A percentile compares a stretch with the other conserved stretches of the same genome.
Evolutionary conservation across 2,113 vertebrate genomes (phyloP).

Genomic region (Corvus cornix): DNA sequence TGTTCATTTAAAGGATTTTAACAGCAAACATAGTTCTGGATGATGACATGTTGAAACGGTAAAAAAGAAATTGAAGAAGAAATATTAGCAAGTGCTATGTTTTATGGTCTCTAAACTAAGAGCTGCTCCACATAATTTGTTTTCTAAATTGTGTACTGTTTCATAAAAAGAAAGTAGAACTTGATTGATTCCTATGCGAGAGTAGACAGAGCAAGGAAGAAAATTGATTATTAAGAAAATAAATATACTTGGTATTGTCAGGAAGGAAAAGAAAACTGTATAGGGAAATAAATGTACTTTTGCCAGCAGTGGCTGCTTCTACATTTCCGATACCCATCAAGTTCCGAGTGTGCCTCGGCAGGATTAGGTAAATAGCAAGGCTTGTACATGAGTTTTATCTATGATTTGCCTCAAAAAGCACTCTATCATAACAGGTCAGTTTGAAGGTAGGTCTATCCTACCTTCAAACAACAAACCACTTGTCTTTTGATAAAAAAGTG

Average conservation of each 20-base stretch:
- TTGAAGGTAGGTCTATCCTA: background rate
- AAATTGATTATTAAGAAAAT: background rate
- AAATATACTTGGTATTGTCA: background rate
- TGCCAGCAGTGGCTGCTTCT: background rate
- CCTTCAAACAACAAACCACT: background rate
- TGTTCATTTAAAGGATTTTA: background rate
- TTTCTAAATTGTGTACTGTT: background rate
- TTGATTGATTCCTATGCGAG: background rate
- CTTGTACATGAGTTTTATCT: background rate
- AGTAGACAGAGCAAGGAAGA: background rate
- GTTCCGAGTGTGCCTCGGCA: background rate
- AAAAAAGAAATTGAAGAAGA: background rate
- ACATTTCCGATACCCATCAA: background rate
- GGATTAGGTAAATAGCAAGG: background rate
- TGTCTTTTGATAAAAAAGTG: background rate
- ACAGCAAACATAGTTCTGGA: background rate
- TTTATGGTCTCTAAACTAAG: background rate
- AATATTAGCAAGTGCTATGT: background rate
- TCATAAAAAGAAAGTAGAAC: background rate
- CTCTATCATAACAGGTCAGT: background rate
- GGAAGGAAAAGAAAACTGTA: background rate
- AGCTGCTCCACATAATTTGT: background rate
- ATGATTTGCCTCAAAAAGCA: background rate
- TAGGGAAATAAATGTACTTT: background rate
- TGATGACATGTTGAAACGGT: background rate